Base-by-base conservation (phyloP, 2,888 invertebrate genomes). In the Acholoe squamosa region DNA sequence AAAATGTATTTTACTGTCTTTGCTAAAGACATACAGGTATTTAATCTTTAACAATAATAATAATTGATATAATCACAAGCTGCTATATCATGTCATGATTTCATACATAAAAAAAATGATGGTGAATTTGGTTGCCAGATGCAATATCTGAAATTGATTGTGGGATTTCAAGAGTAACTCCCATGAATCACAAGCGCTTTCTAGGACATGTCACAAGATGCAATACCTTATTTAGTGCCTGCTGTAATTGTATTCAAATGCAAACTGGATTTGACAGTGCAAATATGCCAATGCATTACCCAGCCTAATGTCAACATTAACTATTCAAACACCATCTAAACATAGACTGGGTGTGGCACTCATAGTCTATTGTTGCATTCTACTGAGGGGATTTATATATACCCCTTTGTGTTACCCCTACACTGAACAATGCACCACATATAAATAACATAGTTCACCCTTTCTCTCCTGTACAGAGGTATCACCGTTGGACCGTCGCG, bases 401-500 rank as follows among this genome's bases (percentile, higher is more conserved):
- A 61, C 61, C 61, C 61, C 61, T 61, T 19, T 61, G 19, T 61
- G 19, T 7, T 14, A 61, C n/a, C 22, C 5, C 3, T n/a, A 19
- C 61, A 19, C 61, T 61, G 61, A 43, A 43, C 43, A 43, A 43
- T 43, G 43, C 10, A 10, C 43, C 43, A 3, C 43, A 43, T 43
- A 43, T 10, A 3, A 7, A 10, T 43, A 10, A 10, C 43, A 43
- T 43, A 43, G 61, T 61, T 61, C 1, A 25, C 22, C 76, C 43
- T 80, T 80, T 80, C 22, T 16, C 43, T 43, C 80, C 43, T 0
- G 54, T 34, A 31, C 56, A 86, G 86, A 86, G 34, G 67, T 76
- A 10, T 90, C 90, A 28, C 90, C 90, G 14, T 31, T 94, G 91
- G 94, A 93, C 84, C 93, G 94, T 31, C 92, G 94, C n/a, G 92